Conservation (phyloP, 2,113 vertebrate genomes). For the Axis porcinus region DNA sequence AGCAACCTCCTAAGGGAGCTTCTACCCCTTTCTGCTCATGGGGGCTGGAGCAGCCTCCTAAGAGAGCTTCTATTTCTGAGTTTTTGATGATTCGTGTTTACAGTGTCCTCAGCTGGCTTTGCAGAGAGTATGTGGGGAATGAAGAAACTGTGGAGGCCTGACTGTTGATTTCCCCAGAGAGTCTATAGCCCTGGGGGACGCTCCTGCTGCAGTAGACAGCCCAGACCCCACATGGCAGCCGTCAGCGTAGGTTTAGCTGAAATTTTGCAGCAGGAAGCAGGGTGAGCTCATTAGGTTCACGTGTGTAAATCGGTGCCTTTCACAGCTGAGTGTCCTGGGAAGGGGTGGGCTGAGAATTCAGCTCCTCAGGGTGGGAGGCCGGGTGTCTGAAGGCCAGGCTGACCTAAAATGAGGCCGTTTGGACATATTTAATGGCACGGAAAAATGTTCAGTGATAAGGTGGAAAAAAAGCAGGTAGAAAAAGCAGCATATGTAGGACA, state of each 20-base stretch:
- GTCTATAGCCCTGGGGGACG: not conserved
- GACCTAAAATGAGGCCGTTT: not conserved
- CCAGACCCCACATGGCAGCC: not conserved
- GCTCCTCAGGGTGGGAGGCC: not conserved
- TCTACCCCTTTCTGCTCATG: not conserved
- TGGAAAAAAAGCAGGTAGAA: slow-evolving; percentile 43
- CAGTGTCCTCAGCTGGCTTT: not conserved
- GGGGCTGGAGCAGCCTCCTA: not conserved
- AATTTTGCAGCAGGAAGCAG: not conserved
- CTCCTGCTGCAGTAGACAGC: rapidly evolving
- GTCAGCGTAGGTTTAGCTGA: not conserved
- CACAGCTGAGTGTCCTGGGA: not conserved
- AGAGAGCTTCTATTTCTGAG: not conserved
- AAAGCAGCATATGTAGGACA: slow-evolving; percentile 48
- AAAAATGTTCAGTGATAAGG: slow-evolving; percentile 39
- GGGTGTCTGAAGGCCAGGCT: not conserved
- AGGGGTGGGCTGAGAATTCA: not conserved
- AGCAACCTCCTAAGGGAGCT: too few species aligned
- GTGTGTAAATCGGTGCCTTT: slow-evolving; percentile 2
- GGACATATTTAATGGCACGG: slow-evolving; percentile 34
- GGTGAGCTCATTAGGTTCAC: slow-evolving; percentile 19
- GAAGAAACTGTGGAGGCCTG: not conserved
- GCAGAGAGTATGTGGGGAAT: not conserved
- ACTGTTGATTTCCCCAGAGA: slow-evolving; percentile 38
- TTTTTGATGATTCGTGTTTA: slow-evolving; percentile 1